Evolutionary conservation across 37 sponge, comb jelly and placozoan species (phyloP), one percentile per base, ranked within the genome.

Genomic region (Chondrilla cf. caribensis): DNA sequence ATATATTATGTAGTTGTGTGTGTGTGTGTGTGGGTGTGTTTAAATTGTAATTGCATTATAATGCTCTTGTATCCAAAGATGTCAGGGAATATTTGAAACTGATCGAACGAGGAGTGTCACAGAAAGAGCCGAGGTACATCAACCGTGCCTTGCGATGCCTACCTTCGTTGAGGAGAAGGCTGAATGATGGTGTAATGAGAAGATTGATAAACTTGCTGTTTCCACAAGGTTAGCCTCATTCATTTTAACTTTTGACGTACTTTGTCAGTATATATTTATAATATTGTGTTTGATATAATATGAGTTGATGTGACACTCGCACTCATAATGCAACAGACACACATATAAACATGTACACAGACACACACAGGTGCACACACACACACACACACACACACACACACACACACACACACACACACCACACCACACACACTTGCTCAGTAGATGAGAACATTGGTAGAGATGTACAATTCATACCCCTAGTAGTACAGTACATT

Each of bases 61-160:
- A 43, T 51, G 15, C 39, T 3, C 33, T 11, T 22, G 15, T 6
- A 54, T 51, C 17, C 15, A 11, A 9, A 88, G 98, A 95, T 80
- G 60, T 95, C 21, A 81, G 93, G 5, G 98, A 94, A 33, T 91
- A 93, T 54, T 58, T 95, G 59, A 85, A 82, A 73, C 60, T 93
- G 58, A 79, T 97, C 40, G 98, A 97, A 65, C 59, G 85, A 28
- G 91, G 91, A 17, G 91, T 97, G 33, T 73, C 33, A 21, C 96
- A 86, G 51, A 95, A 91, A 54, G 98, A 97, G 84, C 78, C 87
- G 9, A 77, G 95, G 29, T 97, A 84, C 87, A 93, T 93, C n/a
- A 73, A 70, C 83, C 81, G 98, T 57, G 92, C 88, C 7, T 64
- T 95, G 25, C 84, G 95, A 22, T 62, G 81, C 33, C 54, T 97